A percentile compares a stretch with the other conserved stretches of the same genome.
phyloP scores from a whole-genome alignment of 2,888 invertebrate genomes.

The Heliconius cydno region DNA sequence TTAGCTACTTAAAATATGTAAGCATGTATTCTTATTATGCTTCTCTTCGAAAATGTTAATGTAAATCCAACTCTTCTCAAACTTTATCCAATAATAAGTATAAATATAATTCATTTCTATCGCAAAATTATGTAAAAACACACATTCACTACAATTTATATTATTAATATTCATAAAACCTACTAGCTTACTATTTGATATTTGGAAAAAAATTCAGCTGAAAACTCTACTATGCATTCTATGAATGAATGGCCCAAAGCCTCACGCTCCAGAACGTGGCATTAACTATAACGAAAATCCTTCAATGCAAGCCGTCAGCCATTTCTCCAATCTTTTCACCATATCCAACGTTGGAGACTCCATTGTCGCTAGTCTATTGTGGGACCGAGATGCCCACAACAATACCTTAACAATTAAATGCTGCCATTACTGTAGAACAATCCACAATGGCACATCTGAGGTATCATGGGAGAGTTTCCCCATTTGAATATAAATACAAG shows the following conservation, averaged over 20 bases:
- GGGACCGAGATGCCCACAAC: conserved; percentile 71
- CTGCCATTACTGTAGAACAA: conserved; percentile 70
- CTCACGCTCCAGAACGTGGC: conserved; percentile 20
- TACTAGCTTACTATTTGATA: neutral
- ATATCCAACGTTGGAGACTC: conserved; percentile 42
- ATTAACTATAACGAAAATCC: conserved; percentile 25
- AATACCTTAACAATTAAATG: conserved; percentile 74
- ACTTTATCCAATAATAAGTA: no score
- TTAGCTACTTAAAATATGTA: neutral
- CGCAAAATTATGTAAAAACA: neutral
- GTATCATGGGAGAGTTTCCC: conserved; percentile 72
- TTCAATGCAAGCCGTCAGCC: conserved; percentile 30
- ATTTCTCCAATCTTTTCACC: conserved; percentile 44
- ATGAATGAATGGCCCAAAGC: conserved; percentile 8
- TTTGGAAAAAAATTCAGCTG: neutral
- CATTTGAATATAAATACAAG: conserved; percentile 48
- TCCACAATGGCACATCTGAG: conserved; percentile 79
- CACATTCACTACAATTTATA: neutral
- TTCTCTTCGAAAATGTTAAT: neutral
- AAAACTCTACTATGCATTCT: neutral
- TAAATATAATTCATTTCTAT: neutral
- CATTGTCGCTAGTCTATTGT: conserved; percentile 60
- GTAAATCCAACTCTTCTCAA: no score
- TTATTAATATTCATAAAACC: neutral
- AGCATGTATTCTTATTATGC: neutral